Evolutionary conservation across 2,888 invertebrate species (phyloP).

Genomic region (Dromius quadrimaculatus): DNA sequence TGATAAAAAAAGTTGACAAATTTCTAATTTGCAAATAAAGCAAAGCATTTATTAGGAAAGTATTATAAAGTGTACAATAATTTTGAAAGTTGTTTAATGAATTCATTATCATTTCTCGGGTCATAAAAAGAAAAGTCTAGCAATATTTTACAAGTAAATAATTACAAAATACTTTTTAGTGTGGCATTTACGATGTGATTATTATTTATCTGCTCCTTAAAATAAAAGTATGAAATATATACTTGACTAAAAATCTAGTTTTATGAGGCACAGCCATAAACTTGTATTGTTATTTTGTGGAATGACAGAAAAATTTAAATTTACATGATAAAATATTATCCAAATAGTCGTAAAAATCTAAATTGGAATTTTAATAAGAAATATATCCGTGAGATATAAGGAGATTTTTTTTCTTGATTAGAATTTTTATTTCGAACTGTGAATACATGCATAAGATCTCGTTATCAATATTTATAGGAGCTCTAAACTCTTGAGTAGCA

Average conservation of each 20-base stretch:
- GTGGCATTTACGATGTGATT: not conserved
- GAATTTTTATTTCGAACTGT: no score
- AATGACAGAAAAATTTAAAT: constrained; percentile 25
- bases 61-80: not conserved
- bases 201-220: not conserved
- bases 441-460: no score
- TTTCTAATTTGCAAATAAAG: no score
- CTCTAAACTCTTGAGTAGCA: no score
- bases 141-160: no score
- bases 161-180: not conserved
- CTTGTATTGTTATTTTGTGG: constrained; percentile 1
- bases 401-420: no score
- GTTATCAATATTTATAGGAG: no score
- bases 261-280: constrained; percentile 5
- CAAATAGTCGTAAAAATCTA: constrained; percentile 13
- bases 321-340: constrained; percentile 6
- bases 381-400: no score
- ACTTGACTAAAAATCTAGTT: constrained; percentile 1
- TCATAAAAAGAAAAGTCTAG: not conserved
- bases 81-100: not conserved
- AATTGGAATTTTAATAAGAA: constrained; percentile 23
- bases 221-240: constrained; percentile 2
- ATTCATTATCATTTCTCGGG: not conserved
- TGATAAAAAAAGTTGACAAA: no score
- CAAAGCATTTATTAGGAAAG: not conserved